phyloP scores from a whole-genome alignment of 2,113 vertebrate species.

The Panurus biarmicus region DNA sequence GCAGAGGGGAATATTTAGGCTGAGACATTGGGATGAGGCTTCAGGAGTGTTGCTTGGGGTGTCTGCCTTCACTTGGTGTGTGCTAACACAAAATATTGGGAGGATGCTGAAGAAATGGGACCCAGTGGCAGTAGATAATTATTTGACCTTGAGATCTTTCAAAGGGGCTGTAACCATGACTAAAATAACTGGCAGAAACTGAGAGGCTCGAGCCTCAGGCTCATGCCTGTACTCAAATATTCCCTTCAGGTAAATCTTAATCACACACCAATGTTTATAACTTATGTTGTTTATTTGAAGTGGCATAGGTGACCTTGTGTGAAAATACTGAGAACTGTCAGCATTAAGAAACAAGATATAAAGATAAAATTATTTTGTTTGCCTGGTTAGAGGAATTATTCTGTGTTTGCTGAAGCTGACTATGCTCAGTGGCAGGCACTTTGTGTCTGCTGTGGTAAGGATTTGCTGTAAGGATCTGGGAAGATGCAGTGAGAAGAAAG shows the following conservation, averaged over 20 bases:
- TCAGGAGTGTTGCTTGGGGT: rapidly evolving
- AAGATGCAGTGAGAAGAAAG: background rate
- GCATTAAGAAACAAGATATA: background rate
- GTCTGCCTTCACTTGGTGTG: background rate
- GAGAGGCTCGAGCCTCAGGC: background rate
- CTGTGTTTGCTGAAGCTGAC: background rate
- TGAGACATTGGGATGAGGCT: background rate
- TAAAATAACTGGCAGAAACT: background rate
- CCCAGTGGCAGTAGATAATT: background rate
- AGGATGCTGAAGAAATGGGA: background rate
- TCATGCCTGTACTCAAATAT: background rate
- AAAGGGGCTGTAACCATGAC: background rate
- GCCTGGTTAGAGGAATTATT: background rate
- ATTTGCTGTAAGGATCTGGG: constrained; percentile 11
- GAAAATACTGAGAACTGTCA: background rate
- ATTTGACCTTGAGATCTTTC: background rate
- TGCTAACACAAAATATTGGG: background rate
- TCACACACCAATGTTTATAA: background rate
- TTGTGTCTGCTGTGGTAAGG: background rate
- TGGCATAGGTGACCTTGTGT: background rate
- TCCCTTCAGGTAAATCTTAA: background rate
- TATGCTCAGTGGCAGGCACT: background rate
- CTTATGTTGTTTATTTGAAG: background rate
- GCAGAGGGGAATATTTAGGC: background rate
- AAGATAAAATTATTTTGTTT: background rate